Evolutionary conservation across 2,888 invertebrate species (phyloP), one percentile per base, ranked within the genome.

Genomic region (Scaptomyza tumidula): DNA sequence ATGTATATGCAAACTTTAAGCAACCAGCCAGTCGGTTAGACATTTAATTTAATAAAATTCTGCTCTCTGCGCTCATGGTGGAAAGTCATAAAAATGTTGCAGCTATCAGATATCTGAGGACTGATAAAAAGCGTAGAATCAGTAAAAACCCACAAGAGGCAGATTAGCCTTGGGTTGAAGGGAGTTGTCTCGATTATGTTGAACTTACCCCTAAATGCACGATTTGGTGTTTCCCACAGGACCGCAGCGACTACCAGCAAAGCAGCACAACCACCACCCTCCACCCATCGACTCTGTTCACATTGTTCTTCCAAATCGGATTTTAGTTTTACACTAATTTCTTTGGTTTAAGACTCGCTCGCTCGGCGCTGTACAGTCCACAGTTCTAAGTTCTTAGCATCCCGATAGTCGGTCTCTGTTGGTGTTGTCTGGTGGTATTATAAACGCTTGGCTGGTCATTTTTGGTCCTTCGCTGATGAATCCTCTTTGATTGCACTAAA

Each of bases 281-380:
- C 37, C 37, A 37, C 35, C 45, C 55, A 57, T 73, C 53, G 67
- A 56, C 68, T 78, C 75, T 81, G 81, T 72, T 80, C 79, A 75
- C 80, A 90, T 90, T 90, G 90, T 90, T 90, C 90, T 86, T 78
- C 81, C 75, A 89, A 90, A 90, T 90, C 90, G 90, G 90, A 90
- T 90, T 90, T 90, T 90, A 90, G 90, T 90, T 90, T 90, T 89
- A 90, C 90, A 90, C 90, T 90, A 90, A 90, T 90, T 90, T 90
- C 90, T 89, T 90, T 90, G 89, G 89, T 88, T 88, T 89, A 89
- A 89, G 87, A 78, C 71, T 78, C 73, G 80, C 63, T 60, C 55
- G 54, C 24, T 71, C 31, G 37, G 64, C 54, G 65, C 43, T 67
- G 35, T 29, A 48, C 52, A 56, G 44, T 57, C 29, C 39, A 27